Evolutionary conservation across 2,888 invertebrate species (phyloP).

Genomic region (Cybosia mesomella): DNA sequence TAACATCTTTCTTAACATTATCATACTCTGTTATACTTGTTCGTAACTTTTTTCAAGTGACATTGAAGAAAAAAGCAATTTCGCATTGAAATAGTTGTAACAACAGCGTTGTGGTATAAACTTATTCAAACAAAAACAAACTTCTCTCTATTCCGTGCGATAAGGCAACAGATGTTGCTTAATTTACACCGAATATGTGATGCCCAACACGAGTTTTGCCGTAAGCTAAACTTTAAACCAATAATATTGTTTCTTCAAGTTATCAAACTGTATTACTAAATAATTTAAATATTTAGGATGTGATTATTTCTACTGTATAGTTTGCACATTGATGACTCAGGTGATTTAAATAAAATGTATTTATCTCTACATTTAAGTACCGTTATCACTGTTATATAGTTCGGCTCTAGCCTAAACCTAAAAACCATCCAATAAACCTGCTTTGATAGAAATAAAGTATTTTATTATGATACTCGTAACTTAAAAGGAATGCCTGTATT

Average conservation of each 20-base stretch:
- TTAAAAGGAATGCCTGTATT: background rate
- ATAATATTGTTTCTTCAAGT: background rate
- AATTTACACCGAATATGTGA: constrained; percentile 72
- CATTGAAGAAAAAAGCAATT: constrained; percentile 54
- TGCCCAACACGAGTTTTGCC: constrained; percentile 44
- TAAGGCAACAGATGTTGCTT: constrained; percentile 64
- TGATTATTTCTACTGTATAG: background rate
- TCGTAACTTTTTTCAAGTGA: constrained; percentile 45
- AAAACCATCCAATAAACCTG: background rate
- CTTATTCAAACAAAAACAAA: constrained; percentile 60
- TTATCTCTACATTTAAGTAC: background rate
- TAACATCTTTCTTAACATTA: constrained; percentile 50
- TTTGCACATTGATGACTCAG: too few species aligned
- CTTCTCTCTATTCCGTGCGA: constrained; percentile 66
- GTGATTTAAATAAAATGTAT: too few species aligned
- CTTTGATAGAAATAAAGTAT: background rate
- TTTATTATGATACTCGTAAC: background rate
- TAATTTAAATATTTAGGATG: background rate
- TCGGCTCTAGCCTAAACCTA: background rate
- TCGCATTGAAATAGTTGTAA: constrained; percentile 49
- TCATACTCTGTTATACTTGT: constrained; percentile 38
- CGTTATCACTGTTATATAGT: too few species aligned
- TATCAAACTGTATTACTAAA: background rate
- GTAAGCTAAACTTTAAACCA: constrained; percentile 1
- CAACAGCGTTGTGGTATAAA: constrained; percentile 45